These are phyloP conservation scores for Trissoscelio sp. DNA, from an alignment of 2,888 invertebrate species.

Conservation along the genomic window DNA sequence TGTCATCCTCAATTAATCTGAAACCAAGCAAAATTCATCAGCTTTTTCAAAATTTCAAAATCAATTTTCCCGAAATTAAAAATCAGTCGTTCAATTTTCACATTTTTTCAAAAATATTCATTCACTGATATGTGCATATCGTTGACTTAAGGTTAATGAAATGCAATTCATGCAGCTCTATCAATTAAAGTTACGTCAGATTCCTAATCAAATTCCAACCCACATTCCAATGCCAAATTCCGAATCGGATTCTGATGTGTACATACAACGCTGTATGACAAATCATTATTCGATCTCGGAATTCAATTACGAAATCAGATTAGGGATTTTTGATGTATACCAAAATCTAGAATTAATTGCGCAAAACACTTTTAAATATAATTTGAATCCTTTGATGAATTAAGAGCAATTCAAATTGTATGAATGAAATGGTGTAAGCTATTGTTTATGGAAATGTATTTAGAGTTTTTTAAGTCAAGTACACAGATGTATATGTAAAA, in stretches of 20 bases:
- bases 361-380: too few species aligned
- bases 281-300: constrained; percentile 51
- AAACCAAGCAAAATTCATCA: too few species aligned
- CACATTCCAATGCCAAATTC: constrained; percentile 52
- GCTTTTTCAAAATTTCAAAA: too few species aligned
- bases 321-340: not conserved
- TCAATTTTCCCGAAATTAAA: too few species aligned
- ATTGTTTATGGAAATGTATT: too few species aligned
- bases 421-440: too few species aligned
- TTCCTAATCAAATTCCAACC: constrained; percentile 50
- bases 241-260: constrained; percentile 45
- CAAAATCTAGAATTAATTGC: not conserved
- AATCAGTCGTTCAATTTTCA: too few species aligned
- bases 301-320: constrained; percentile 34
- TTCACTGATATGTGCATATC: constrained; percentile 18
- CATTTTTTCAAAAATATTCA: too few species aligned
- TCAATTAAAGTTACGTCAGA: constrained; percentile 54
- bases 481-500: not conserved
- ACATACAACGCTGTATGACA: constrained; percentile 50
- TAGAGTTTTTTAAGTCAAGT: too few species aligned
- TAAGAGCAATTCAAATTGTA: too few species aligned
- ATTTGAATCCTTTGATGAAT: too few species aligned
- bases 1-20: too few species aligned
- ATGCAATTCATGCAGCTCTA: constrained; percentile 33
- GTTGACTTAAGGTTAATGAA: constrained; percentile 29